A percentile compares a stretch with the other conserved stretches of the same genome.
phyloP scores from a whole-genome alignment of 2,797 vertebrate genomes.

The Acrossocheilus fasciatus region DNA sequence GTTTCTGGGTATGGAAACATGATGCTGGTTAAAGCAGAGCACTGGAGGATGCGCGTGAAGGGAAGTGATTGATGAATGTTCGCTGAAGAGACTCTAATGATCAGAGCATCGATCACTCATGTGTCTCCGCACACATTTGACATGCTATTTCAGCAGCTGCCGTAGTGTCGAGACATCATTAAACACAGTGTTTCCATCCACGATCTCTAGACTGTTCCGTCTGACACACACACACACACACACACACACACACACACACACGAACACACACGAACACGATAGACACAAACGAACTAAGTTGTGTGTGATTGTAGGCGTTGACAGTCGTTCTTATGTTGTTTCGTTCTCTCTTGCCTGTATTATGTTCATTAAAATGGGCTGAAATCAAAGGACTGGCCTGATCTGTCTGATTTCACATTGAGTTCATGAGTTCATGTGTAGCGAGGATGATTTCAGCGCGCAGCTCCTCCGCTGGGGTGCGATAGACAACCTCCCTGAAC shows the following conservation, averaged over 20 bases:
- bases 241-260: background rate
- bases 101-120: background rate
- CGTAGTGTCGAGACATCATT: background rate
- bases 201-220: background rate
- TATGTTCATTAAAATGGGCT: background rate
- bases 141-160: background rate
- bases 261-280: background rate
- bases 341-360: too few relatives aligned
- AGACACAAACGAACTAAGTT: background rate
- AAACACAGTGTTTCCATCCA: background rate
- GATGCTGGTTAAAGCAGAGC: background rate
- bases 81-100: background rate
- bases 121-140: background rate
- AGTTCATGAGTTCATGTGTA: slow-evolving; percentile 31
- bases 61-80: background rate
- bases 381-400: background rate
- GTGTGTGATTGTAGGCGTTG: slow-evolving; percentile 5
- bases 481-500: slow-evolving; percentile 5
- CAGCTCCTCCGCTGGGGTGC: slow-evolving; percentile 33
- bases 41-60: background rate
- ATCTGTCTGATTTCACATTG: slow-evolving; percentile 13
- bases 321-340: background rate
- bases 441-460: background rate
- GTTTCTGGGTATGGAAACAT: background rate
- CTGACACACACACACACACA: background rate